Evolutionary conservation across 2,797 vertebrate species (phyloP), one percentile per base, ranked within the genome.

Genomic region (Melanotaenia trifasciata): DNA sequence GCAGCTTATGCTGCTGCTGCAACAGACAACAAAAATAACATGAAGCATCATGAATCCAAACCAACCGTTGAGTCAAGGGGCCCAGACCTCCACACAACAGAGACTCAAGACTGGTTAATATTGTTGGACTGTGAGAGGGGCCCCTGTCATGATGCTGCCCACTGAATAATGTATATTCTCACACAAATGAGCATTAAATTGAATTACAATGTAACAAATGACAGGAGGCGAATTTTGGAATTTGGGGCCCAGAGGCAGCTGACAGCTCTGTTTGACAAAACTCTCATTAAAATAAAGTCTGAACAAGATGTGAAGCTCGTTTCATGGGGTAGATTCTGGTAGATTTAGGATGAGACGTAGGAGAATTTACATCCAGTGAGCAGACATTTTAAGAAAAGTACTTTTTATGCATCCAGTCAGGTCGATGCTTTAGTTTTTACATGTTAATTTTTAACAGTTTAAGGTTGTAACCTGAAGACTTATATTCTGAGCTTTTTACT

Each of bases 161-260:
- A 14, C 58, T 70, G 74, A 84, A 80, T 74, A 20, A 58, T 70
- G 72, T 67, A 86, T 78, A 86, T 84, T 87, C 81, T 57, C 85
- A 87, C 85, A 89, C 74, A 81, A 65, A 89, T 90, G 85, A 73
- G 84, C 81, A 84, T 88, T 79, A 70, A 58, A 84, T 83, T 61
- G 74, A 83, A 78, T 74, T 38, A 69, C 5, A 36, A 43, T 64
- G 64, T 51, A 59, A 58, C 67, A 80, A 83, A 78, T 40, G 54
- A 70, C 67, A 64, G 47, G 73, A 63, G 70, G 76, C 76, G 67
- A 76, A 71, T 58, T 32, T 26, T 35, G 68, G 79, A 24, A 60
- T 80, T 66, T 33, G 57, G 63, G 67, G 71, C 70, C 70, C 62
- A 14, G 28, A 13, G 26, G 58, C 38, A 11, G 72, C 30, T 24